Conservation (phyloP, 2,797 vertebrate genomes). For the Micromesistius poutassou region DNA sequence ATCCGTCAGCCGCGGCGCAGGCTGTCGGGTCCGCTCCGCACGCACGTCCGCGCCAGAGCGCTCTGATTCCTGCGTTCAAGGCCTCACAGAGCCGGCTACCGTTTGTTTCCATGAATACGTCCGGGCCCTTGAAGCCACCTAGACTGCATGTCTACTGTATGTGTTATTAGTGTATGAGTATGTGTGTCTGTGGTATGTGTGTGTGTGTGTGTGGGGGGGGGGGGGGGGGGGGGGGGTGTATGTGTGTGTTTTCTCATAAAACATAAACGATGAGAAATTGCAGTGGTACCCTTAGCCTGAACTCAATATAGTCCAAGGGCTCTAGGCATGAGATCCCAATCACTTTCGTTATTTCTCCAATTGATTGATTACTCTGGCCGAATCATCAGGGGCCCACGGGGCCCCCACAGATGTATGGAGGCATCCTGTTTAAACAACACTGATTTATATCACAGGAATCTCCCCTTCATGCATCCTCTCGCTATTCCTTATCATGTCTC, state of each 20-base stretch:
- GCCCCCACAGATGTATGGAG: slow-evolving; percentile 76
- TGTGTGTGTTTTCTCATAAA: background rate
- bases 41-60: background rate
- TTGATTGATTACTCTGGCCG: slow-evolving; percentile 1
- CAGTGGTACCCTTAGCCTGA: background rate
- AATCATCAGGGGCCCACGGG: slow-evolving; percentile 35
- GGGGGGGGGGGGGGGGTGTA: slow-evolving; percentile 7
- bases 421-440: slow-evolving; percentile 62
- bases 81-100: background rate
- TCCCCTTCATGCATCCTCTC: background rate
- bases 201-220: background rate
- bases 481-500: background rate
- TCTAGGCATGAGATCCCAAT: slow-evolving; percentile 3
- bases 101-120: background rate
- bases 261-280: background rate
- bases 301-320: background rate
- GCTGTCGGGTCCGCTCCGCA: background rate
- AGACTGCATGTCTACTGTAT: slow-evolving; percentile 1
- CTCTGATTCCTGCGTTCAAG: background rate
- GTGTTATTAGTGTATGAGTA: background rate
- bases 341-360: slow-evolving; percentile 14
- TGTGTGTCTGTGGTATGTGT: slow-evolving; percentile 8
- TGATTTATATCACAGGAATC: slow-evolving; percentile 6
- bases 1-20: background rate
- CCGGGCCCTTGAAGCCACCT: background rate